Evolutionary conservation across 2,888 invertebrate genomes (phyloP).

Genomic region (Erebia aethiops): DNA sequence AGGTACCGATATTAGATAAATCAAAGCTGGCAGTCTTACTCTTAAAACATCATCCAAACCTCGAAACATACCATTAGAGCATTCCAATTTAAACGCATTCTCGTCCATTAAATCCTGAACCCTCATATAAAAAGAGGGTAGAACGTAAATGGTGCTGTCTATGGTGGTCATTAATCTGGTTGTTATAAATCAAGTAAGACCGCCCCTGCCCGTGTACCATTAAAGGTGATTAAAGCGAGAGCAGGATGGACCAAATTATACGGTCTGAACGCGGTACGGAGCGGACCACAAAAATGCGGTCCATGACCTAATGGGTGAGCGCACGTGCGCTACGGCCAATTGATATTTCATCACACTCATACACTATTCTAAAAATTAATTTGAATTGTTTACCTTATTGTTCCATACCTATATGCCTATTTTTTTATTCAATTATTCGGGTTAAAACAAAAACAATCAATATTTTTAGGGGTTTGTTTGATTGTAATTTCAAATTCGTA

Average conservation of each 20-base stretch:
- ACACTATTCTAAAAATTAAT: neutral
- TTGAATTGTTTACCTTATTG: constrained; percentile 1
- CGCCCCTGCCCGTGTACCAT: constrained; percentile 61
- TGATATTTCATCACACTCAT: constrained; percentile 20
- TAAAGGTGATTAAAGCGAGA: constrained; percentile 71
- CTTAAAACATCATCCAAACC: constrained; percentile 16
- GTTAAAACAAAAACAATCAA: too few species aligned
- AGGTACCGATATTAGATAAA: constrained; percentile 17
- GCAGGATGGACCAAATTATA: constrained; percentile 77
- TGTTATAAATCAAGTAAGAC: constrained; percentile 63
- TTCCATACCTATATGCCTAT: neutral
- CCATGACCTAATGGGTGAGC: constrained; percentile 56
- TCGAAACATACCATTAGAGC: constrained; percentile 27
- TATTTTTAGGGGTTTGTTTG: too few species aligned
- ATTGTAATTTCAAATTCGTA: too few species aligned
- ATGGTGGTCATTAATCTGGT: constrained; percentile 30
- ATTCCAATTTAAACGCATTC: constrained; percentile 18
- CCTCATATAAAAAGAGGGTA: neutral
- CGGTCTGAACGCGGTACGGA: constrained; percentile 52
- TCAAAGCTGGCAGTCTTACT: constrained; percentile 16
- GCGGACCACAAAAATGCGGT: constrained; percentile 64
- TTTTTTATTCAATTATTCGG: too few species aligned
- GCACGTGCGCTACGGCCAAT: constrained; percentile 51
- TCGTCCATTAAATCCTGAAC: constrained; percentile 23
- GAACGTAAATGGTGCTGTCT: constrained; percentile 9